These are phyloP conservation scores for Empis stercorea DNA, from an alignment of 2,888 invertebrate species.

Conservation along the genomic window DNA sequence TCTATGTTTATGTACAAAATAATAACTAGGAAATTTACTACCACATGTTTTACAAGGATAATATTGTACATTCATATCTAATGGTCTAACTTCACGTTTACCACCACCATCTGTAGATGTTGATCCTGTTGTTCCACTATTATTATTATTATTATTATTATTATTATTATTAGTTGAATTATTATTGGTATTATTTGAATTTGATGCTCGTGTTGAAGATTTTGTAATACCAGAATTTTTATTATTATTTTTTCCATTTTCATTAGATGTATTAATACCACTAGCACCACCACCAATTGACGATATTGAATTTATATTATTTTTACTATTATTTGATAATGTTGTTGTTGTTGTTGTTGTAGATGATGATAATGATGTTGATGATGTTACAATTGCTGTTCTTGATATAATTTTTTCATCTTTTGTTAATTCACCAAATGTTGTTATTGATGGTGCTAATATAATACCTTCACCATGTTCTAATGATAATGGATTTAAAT, in stretches of 20 bases:
- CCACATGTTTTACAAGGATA: slow-evolving; percentile 90
- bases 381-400: background rate
- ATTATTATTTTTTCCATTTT: background rate
- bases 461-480: slow-evolving; percentile 16
- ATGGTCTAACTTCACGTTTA: slow-evolving; percentile 47
- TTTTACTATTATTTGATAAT: background rate
- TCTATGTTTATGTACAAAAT: slow-evolving; percentile 85
- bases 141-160: slow-evolving; percentile 8
- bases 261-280: background rate
- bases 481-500: slow-evolving; percentile 48
- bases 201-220: slow-evolving; percentile 1
- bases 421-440: slow-evolving; percentile 1
- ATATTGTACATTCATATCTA: slow-evolving; percentile 74
- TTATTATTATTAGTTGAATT: slow-evolving; percentile 5
- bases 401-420: slow-evolving; percentile 8
- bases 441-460: background rate
- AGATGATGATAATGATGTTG: too few species aligned
- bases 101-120: slow-evolving; percentile 12
- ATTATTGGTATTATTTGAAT: slow-evolving; percentile 3
- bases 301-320: background rate
- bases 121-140: slow-evolving; percentile 5
- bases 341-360: slow-evolving; percentile 1
- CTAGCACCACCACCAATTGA: background rate
- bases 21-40: slow-evolving; percentile 83
- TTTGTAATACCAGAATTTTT: background rate